phyloP scores from a whole-genome alignment of 2,797 vertebrate genomes.

The Gambusia yucatana region DNA sequence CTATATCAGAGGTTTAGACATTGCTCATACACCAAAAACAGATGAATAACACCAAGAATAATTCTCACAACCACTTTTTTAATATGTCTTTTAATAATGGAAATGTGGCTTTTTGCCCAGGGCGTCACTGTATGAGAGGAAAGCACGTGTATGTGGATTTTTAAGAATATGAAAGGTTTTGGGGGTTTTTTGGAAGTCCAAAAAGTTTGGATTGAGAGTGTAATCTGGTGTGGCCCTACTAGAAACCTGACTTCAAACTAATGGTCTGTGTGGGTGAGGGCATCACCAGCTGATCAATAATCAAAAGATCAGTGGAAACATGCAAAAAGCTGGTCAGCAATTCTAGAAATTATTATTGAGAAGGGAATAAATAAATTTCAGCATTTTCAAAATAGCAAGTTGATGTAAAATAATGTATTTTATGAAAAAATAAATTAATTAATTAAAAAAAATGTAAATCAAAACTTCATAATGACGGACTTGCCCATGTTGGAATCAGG shows the following conservation, averaged over 20 bases:
- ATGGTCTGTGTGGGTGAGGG: neutral
- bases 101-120: neutral
- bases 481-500: constrained; percentile 24
- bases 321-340: neutral
- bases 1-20: constrained; percentile 37
- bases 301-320: neutral
- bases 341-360: neutral
- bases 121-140: neutral
- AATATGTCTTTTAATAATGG: neutral
- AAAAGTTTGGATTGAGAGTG: neutral
- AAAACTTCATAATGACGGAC: neutral
- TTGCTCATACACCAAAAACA: constrained; percentile 52
- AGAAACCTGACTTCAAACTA: neutral
- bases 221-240: neutral
- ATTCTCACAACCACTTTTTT: constrained; percentile 7
- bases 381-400: neutral
- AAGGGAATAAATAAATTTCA: neutral
- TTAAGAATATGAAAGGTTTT: neutral
- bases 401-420: neutral
- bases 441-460: neutral
- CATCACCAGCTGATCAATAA: neutral
- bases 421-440: neutral
- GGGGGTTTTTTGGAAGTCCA: neutral
- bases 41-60: constrained; percentile 41
- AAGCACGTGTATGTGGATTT: neutral